Conservation (phyloP, 2,113 vertebrate genomes). For the Etheostoma spectabile region DNA sequence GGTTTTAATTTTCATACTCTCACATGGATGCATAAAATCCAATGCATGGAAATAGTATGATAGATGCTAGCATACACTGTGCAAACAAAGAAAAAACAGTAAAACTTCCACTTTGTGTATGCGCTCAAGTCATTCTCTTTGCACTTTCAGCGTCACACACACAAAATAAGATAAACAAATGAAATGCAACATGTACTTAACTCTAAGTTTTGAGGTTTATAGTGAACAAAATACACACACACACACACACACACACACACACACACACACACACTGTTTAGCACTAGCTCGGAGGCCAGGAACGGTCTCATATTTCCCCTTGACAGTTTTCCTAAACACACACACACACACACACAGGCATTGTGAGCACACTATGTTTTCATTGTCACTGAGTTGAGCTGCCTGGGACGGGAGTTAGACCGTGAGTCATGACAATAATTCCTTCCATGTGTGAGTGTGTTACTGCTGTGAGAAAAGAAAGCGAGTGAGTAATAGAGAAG, state of each 20-base stretch:
- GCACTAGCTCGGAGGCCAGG: conserved; percentile 11
- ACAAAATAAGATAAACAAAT: conserved; percentile 5
- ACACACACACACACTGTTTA: conserved; percentile 38
- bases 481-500: conserved; percentile 48
- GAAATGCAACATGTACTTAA: not conserved
- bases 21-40: not conserved
- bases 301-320: conserved; percentile 45
- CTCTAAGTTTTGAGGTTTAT: conserved; percentile 7
- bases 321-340: conserved; percentile 31
- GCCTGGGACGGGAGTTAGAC: conserved; percentile 72
- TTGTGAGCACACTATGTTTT: conserved; percentile 78
- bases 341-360: conserved; percentile 15
- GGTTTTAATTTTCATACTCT: not conserved
- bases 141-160: conserved; percentile 12
- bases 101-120: conserved; percentile 9
- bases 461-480: conserved; percentile 59
- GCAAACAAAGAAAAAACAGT: not conserved
- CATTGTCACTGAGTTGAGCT: conserved; percentile 74
- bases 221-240: conserved; percentile 7
- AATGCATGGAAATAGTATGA: not conserved
- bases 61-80: not conserved
- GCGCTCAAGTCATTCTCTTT: not conserved
- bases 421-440: conserved; percentile 85
- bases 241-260: conserved; percentile 7
- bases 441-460: conserved; percentile 84